phyloP scores from a whole-genome alignment of 2,113 vertebrate genomes.

The Anguilla japonica region DNA sequence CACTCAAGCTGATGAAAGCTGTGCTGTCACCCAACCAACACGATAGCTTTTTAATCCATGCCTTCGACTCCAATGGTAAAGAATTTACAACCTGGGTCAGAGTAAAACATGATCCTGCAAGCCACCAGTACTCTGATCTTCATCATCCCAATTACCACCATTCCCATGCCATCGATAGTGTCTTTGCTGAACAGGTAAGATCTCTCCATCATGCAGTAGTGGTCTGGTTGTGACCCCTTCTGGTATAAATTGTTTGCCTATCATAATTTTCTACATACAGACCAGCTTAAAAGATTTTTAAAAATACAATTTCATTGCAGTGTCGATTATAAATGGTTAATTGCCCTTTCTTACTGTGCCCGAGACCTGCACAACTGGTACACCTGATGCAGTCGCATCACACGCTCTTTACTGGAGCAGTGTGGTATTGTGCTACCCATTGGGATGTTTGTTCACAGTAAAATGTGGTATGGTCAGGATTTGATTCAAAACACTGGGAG shows the following conservation, averaged over 20 bases:
- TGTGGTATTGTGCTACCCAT: no score
- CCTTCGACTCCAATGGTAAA: conserved; percentile 51
- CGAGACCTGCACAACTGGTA: no score
- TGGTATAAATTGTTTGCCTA: not conserved
- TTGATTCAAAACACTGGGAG: no score
- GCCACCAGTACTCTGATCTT: not conserved
- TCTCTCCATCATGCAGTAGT: not conserved
- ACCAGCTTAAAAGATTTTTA: not conserved
- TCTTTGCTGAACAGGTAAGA: conserved; percentile 25
- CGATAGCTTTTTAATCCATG: conserved; percentile 47
- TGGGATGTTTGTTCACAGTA: no score
- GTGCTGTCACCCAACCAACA: conserved; percentile 50
- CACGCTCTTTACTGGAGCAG: no score
- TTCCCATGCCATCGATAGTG: not conserved
- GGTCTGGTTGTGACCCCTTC: not conserved
- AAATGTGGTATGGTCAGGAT: no score
- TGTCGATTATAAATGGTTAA: no score
- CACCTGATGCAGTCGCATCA: no score
- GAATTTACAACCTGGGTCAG: conserved; percentile 47
- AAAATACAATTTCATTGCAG: not conserved
- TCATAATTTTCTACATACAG: conserved; percentile 37
- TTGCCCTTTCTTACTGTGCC: no score
- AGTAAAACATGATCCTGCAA: conserved; percentile 34
- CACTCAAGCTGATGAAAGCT: conserved; percentile 49
- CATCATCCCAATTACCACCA: not conserved